phyloP scores from a whole-genome alignment of 2,888 invertebrate genomes.

The Aethes cnicana region DNA sequence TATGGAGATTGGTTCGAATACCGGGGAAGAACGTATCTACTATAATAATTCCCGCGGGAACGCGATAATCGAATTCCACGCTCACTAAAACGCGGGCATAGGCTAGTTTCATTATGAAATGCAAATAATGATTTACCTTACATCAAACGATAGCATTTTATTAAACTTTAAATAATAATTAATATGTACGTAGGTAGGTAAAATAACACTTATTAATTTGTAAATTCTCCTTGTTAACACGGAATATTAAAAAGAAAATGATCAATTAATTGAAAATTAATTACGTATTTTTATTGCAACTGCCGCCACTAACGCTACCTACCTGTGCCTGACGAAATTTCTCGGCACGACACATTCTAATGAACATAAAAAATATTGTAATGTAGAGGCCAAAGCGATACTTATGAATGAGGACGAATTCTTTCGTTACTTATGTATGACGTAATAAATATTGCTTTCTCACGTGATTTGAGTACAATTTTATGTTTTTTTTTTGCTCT shows the following conservation, averaged over 20 bases:
- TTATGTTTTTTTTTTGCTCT: not conserved
- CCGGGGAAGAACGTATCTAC: too few species aligned
- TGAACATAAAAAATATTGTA: conserved; percentile 45
- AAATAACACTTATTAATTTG: conserved; percentile 45
- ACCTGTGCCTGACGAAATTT: conserved; percentile 51
- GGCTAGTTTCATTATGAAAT: too few species aligned
- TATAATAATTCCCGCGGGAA: too few species aligned
- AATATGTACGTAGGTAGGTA: conserved; percentile 42
- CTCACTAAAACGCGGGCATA: too few species aligned
- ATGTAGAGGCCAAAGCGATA: conserved; percentile 37
- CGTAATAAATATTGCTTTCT: conserved; percentile 36
- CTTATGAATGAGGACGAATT: conserved; percentile 42
- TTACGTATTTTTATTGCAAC: conserved; percentile 37
- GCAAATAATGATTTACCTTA: too few species aligned
- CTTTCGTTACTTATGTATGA: conserved; percentile 35
- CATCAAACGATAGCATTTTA: too few species aligned
- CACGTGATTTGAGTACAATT: conserved; percentile 37
- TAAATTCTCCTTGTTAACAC: conserved; percentile 35
- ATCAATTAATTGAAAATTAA: conserved; percentile 50
- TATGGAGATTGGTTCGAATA: too few species aligned
- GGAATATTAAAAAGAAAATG: conserved; percentile 42
- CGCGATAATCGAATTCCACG: too few species aligned
- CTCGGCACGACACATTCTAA: conserved; percentile 44
- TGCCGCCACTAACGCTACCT: conserved; percentile 44
- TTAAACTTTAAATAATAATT: too few species aligned